phyloP scores from a whole-genome alignment of 2,888 invertebrate genomes.

The Scaptomyza flava region DNA sequence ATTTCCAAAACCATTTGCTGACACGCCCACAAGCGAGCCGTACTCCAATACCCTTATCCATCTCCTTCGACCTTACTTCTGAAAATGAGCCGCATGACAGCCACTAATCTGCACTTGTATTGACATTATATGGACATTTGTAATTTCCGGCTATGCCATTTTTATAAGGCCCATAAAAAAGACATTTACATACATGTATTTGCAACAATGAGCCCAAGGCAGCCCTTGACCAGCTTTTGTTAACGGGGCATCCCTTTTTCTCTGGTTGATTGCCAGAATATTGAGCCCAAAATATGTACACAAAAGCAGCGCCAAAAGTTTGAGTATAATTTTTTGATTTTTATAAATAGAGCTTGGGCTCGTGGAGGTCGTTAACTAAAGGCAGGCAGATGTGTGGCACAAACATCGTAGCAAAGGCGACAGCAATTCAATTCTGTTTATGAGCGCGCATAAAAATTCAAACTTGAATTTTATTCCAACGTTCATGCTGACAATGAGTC shows the following conservation, averaged over 20 bases:
- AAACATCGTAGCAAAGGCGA: conserved; percentile 1
- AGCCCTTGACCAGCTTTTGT: conserved; percentile 39
- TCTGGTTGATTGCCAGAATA: conserved; percentile 50
- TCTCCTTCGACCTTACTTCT: not conserved
- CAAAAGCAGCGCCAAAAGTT: conserved; percentile 30
- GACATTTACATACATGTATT: conserved; percentile 41
- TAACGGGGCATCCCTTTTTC: conserved; percentile 18
- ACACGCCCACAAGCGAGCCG: conserved; percentile 15
- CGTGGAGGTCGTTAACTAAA: conserved; percentile 74
- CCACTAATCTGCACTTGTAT: conserved; percentile 79
- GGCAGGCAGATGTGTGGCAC: conserved; percentile 38
- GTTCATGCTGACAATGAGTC: conserved; percentile 51
- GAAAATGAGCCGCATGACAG: conserved; percentile 73
- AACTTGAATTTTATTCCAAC: conserved; percentile 80
- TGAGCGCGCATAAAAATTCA: conserved; percentile 81
- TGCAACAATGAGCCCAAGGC: conserved; percentile 63
- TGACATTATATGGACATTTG: conserved; percentile 81
- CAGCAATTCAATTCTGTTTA: conserved; percentile 82
- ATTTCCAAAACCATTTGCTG: conserved; percentile 53
- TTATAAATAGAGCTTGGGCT: conserved; percentile 29
- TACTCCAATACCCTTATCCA: not conserved
- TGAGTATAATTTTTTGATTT: not conserved
- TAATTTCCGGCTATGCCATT: conserved; percentile 77
- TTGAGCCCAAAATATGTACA: conserved; percentile 29
- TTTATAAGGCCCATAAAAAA: conserved; percentile 75